Percentiles rank a stretch among this genome's conserved stretches.
Evolutionary conservation across 2,797 vertebrate genomes (phyloP).

Genomic region (Eulemur mongoz): DNA sequence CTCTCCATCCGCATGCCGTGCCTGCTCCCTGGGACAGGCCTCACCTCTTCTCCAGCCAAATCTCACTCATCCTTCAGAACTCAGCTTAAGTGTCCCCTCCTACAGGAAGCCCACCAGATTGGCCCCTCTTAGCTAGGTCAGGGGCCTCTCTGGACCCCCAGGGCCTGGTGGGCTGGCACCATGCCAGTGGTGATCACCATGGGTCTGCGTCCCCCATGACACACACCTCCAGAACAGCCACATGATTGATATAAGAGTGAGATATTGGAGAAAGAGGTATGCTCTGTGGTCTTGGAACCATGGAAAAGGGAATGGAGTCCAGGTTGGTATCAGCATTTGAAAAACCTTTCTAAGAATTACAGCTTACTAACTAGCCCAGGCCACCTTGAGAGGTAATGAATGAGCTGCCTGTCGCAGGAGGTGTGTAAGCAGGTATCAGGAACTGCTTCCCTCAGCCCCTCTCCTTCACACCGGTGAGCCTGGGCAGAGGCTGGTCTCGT

Average conservation of each 20-base stretch:
- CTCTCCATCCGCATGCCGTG: not conserved
- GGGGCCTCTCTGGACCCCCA: not conserved
- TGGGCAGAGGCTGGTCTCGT: not conserved
- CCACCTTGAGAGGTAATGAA: not conserved
- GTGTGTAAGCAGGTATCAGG: not conserved
- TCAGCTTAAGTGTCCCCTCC: not conserved
- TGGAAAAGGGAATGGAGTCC: not conserved
- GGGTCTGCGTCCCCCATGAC: not conserved
- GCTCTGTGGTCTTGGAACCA: not conserved
- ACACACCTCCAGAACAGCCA: not conserved
- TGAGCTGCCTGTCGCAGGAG: not conserved
- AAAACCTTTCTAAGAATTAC: not conserved
- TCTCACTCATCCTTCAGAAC: not conserved
- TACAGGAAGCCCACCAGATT: not conserved
- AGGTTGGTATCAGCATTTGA: not conserved
- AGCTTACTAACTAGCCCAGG: not conserved
- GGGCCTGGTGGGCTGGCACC: not conserved
- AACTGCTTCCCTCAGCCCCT: not conserved
- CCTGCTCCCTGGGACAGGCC: not conserved
- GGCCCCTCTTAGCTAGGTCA: not conserved
- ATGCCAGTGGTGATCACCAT: not conserved
- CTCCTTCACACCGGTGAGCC: not conserved
- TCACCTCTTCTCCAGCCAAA: not conserved
- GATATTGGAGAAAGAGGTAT: not conserved
- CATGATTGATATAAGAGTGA: fast-evolving